Evolutionary conservation across 2,113 vertebrate species (phyloP), one percentile per base, ranked within the genome.

Genomic region (Paralichthys olivaceus): DNA sequence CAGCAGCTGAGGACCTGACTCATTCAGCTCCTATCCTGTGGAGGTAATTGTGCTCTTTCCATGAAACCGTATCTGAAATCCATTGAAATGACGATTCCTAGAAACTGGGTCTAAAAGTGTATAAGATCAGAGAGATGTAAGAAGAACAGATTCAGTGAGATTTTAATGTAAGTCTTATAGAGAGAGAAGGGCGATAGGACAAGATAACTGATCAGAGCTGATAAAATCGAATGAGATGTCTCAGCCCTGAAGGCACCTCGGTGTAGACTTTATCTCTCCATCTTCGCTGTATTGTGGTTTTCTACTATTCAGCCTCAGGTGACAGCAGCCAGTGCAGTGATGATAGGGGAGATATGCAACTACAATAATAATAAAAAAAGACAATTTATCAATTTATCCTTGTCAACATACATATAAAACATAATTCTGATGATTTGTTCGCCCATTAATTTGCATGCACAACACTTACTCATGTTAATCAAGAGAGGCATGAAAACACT

Each of bases 161-260:
- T 60, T 82, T 84, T 81, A 83, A 87, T 84, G 51, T 58, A 55
- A 68, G 74, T 68, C 59, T 69, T 74, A 49, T 15, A 17, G 60
- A 11, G 62, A 49, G 62, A 70, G 23, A 14, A 54, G 29, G 63
- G 65, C 77, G 77, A 81, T 59, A 11, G 74, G 79, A 84, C 40
- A 54, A 84, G 83, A 91, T 84, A 84, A 86, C 63, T 67, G 87
- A 91, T 87, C 58, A 75, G 71, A 79, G 87, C 79, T 78, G 91
- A 90, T 91, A 90, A 88, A 79, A 76, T 70, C 45, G 67, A 86
- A 85, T 69, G 84, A 76, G 75, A 81, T 75, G 83, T 83, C 79
- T 89, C 69, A 61, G 75, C 69, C 89, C 74, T 78, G 13, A 20
- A 86, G 86, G 84, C 75, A 57, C 79, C 74, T 69, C 83, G 61